Conservation (phyloP, 2,113 vertebrate species). For the Setophaga kirtlandii region DNA sequence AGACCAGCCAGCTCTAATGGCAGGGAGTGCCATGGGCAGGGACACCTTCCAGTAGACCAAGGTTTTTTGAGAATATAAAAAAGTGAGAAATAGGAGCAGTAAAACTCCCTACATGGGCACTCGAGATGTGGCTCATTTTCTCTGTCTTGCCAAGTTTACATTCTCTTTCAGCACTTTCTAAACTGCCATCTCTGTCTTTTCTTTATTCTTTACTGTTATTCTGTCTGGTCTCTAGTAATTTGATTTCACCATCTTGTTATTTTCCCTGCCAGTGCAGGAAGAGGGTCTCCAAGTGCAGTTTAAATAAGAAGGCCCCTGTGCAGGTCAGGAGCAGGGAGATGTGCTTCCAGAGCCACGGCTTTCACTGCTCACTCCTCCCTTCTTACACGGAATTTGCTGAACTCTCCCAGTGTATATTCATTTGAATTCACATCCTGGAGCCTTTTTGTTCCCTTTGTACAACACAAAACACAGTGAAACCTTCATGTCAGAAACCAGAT, state of each 20-base stretch:
- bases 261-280: not conserved
- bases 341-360: not conserved
- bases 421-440: not conserved
- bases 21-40: not conserved
- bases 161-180: not conserved
- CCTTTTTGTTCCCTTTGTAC: not conserved
- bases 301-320: not conserved
- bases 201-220: not conserved
- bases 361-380: not conserved
- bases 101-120: not conserved
- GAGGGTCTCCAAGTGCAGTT: not conserved
- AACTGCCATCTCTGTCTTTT: not conserved
- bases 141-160: not conserved
- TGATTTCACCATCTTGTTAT: not conserved
- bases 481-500: not conserved
- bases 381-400: too few species aligned
- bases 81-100: not conserved
- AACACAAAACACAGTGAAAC: not conserved
- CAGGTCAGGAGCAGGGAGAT: not conserved
- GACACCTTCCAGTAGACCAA: not conserved
- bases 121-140: not conserved
- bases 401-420: accelerated
- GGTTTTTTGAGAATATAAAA: not conserved
- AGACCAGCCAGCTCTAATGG: not conserved
- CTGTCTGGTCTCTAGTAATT: not conserved